phyloP scores from a whole-genome alignment of 2,797 vertebrate genomes.

The Myoxocephalus aenaeus region DNA sequence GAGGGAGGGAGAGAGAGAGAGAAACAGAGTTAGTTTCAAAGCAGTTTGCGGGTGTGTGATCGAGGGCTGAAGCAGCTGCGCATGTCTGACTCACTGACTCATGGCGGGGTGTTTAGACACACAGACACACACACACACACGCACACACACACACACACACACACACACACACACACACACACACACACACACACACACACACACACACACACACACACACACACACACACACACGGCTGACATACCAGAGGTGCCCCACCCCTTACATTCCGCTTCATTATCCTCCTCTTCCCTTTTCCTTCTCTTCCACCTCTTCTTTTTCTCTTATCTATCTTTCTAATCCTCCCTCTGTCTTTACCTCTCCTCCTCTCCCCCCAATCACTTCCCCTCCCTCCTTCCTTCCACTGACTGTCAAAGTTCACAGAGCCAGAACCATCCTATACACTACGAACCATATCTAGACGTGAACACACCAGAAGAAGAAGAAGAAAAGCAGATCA shows the following conservation, averaged over 20 bases:
- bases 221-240: constrained; percentile 53
- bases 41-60: constrained; percentile 59
- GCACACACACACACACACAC: constrained; percentile 27
- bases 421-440: constrained; percentile 5
- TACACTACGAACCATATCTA: constrained; percentile 28
- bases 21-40: constrained; percentile 63
- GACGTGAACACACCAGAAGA: constrained; percentile 17
- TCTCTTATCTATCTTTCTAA: constrained; percentile 30
- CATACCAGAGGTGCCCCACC: constrained; percentile 85
- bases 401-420: constrained; percentile 13
- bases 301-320: constrained; percentile 47
- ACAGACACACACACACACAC: constrained; percentile 37
- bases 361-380: neutral
- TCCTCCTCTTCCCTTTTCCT: constrained; percentile 68
- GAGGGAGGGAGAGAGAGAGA: constrained; percentile 28
- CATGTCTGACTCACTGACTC: constrained; percentile 81
- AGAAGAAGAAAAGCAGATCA: constrained; percentile 25
- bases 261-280: constrained; percentile 81
- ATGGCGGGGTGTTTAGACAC: constrained; percentile 67
- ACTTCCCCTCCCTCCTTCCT: neutral
- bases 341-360: neutral
- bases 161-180: constrained; percentile 28
- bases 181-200: constrained; percentile 54
- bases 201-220: constrained; percentile 38
- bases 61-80: constrained; percentile 79